Base-by-base conservation (phyloP, 1,140 invertebrate species). In the Ceratina calcarata region DNA sequence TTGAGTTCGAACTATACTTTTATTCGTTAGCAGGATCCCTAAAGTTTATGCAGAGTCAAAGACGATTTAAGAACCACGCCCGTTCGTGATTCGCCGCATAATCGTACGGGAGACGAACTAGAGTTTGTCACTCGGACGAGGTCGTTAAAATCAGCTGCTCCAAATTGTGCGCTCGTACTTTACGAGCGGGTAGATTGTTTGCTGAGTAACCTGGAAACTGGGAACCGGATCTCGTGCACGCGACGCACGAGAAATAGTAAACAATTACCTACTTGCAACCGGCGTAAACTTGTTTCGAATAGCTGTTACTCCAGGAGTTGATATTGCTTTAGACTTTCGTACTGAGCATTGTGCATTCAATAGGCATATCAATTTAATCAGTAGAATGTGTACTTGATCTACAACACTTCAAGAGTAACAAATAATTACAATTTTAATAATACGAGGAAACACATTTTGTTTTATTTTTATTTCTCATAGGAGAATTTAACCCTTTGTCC, bases 101-200 rank as follows among this genome's bases (percentile, higher is more conserved):
- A 62, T 62, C 58, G 57, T 71, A 62, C 20, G 24, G 62, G 27
- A 53, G 75, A 45, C 67, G 32, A 62, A 55, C n/a, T 22, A 7
- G 16, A 62, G 49, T 70, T 71, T 71, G 68, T 78, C 58, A 45
- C 67, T 62, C n/a, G 58, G 60, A 71, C 45, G 75, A 15, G 58
- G n/a, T 62, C 68, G 49, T 78, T 78, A 71, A 78, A 78, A 71
- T 78, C 75, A 78, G 75, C 67, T 78, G 75, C 45, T 55, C 20
- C 15, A 27, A 55, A 62, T 27, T 71, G 45, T 16, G 18, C 24
- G 49, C 45, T 24, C 24, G 32, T 62, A 49, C 45, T 78, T 70
- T 24, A 64, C 67, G 62, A 58, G 22, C 3, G 24, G 15, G 18
- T 37, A 20, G 27, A 55, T 32, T 57, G 53, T 74, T 79, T 60